Base-by-base conservation (phyloP, 2,888 invertebrate genomes). In the Rapana venosa region DNA sequence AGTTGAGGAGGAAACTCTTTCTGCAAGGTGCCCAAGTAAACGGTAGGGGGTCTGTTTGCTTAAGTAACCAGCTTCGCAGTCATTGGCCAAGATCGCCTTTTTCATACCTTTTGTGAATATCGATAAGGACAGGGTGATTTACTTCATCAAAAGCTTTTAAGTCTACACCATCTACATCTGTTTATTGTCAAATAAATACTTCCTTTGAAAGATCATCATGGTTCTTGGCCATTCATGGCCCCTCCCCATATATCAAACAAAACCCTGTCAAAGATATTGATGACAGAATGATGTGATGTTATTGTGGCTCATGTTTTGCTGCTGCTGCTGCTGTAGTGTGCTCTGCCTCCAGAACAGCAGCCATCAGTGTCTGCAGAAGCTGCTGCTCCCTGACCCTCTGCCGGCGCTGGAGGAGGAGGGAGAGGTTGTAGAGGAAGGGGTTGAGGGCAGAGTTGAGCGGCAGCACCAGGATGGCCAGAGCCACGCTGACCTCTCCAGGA, bases 391-490 rank as follows among this genome's bases (percentile, higher is more conserved):
- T 15, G 58, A 83, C 56, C 87, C 26, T 20, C 87, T 56, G 84
- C 0, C 84, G 32, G 13, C 85, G 47, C 30, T 90, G 87, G 56
- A 87, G n/a, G 56, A 91, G 30, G 20, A 91, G 87, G 88, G 90
- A 90, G 22, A 90, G 85, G n/a, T 88, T 90, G 66, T 91, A 91
- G 47, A 91, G 87, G 87, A 90, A 91, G 1, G 97, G 97, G 92
- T 97, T 97, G 70, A 97, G 95, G 36, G 97, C 97, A 0, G 97
- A 96, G 93, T 97, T 97, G 70, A 97, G 94, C 0, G 97, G 97
- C 47, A 97, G 94, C 0, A 97, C 96, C 92, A 97, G 97, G n/a
- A 97, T 81, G 13, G 88, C 88, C 26, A 90, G 61, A 0, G 88
- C 87, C 26, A 91, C 85, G 47, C 86, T 88, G 83, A 90, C 87